phyloP scores from a whole-genome alignment of 2,113 vertebrate species.

The Chionis minor region DNA sequence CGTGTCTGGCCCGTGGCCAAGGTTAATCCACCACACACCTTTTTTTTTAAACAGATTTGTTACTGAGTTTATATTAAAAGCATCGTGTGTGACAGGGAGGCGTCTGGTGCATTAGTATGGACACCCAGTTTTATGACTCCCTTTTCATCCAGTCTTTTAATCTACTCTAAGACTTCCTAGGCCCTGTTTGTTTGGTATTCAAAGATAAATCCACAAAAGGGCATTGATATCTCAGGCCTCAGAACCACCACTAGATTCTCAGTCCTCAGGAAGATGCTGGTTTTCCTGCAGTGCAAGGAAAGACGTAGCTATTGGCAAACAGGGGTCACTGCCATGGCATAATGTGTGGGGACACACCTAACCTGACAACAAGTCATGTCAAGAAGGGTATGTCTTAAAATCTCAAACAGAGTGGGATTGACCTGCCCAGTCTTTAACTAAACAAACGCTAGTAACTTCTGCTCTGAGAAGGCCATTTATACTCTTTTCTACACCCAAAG shows the following conservation, averaged over 20 bases:
- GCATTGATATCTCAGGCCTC: not conserved
- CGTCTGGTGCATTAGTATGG: not conserved
- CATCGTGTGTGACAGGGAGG: accelerated
- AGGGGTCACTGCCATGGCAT: not conserved
- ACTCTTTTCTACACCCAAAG: not conserved
- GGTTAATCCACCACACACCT: not conserved
- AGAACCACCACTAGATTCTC: not conserved
- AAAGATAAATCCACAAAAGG: not conserved
- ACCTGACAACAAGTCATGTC: not conserved
- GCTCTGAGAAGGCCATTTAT: not conserved
- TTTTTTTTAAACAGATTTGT: not conserved
- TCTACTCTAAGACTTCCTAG: not conserved
- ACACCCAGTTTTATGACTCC: not conserved
- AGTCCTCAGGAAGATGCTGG: not conserved
- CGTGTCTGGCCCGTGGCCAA: not conserved
- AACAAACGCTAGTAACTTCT: not conserved
- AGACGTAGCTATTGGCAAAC: not conserved
- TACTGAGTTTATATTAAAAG: not conserved
- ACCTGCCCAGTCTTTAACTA: not conserved
- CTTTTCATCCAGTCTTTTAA: not conserved
- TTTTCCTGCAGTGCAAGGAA: not conserved
- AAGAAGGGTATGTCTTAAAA: not conserved
- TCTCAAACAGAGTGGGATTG: not conserved
- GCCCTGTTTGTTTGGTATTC: not conserved
- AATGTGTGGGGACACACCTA: not conserved